A percentile compares a stretch with the other conserved stretches of the same genome.
Evolutionary conservation across 1,140 invertebrate genomes (phyloP).

Genomic region (Subanguina moxae): DNA sequence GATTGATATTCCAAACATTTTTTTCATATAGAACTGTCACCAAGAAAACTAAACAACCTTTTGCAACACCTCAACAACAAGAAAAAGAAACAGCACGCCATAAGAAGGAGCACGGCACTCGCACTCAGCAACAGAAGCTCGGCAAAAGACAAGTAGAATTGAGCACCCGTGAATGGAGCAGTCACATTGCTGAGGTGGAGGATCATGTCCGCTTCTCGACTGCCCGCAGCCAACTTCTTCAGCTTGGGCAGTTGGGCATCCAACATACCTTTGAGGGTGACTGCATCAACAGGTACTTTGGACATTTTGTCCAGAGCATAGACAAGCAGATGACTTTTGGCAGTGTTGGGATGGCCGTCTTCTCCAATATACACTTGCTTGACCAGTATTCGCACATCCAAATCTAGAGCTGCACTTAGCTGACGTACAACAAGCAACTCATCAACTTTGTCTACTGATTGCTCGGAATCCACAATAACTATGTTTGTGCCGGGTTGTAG

Average conservation of each 20-base stretch:
- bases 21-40: no score
- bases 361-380: constrained; percentile 47
- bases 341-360: constrained; percentile 39
- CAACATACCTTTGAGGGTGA: background rate
- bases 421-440: constrained; percentile 31
- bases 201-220: background rate
- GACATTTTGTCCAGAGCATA: constrained; percentile 49
- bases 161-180: background rate
- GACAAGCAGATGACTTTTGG: constrained; percentile 44
- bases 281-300: background rate
- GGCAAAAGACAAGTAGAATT: background rate
- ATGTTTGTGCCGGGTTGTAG: constrained; percentile 48
- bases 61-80: constrained; percentile 44
- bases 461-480: constrained; percentile 39
- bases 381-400: constrained; percentile 41
- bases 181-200: background rate
- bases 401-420: constrained; percentile 23
- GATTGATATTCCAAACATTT: no score
- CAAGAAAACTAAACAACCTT: constrained; percentile 24
- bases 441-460: constrained; percentile 37
- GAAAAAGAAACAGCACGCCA: constrained; percentile 24
- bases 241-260: constrained; percentile 9
- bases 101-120: constrained; percentile 24
- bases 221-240: background rate
- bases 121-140: constrained; percentile 4